Conservation (phyloP, 2,797 vertebrate genomes). For the Nannoperca obscura region DNA sequence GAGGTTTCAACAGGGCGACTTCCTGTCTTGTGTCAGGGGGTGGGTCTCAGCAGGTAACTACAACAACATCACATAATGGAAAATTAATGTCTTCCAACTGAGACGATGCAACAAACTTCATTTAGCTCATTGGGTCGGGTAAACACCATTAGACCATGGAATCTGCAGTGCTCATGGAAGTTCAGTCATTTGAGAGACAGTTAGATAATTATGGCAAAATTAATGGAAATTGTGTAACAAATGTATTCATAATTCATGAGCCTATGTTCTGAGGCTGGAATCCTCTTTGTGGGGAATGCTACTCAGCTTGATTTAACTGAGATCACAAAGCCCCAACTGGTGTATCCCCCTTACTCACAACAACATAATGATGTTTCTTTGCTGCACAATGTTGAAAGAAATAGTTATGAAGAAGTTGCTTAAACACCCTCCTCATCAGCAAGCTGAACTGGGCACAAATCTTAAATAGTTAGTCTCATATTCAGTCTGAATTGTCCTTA, state of each 20-base stretch:
- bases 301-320: conserved; percentile 45
- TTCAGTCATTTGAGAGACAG: conserved; percentile 60
- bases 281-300: conserved; percentile 44
- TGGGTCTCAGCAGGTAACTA: conserved; percentile 81
- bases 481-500: neutral
- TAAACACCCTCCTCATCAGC: conserved; percentile 3
- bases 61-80: conserved; percentile 83
- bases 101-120: conserved; percentile 66
- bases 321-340: conserved; percentile 43
- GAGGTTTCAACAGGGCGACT: conserved; percentile 54
- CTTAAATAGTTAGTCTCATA: neutral
- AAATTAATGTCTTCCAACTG: conserved; percentile 86
- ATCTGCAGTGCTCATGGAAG: conserved; percentile 59
- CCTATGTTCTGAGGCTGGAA: conserved; percentile 37
- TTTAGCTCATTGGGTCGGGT: conserved; percentile 75
- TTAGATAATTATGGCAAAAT: conserved; percentile 69
- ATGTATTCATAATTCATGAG: conserved; percentile 63
- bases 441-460: neutral
- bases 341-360: conserved; percentile 16
- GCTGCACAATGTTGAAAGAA: neutral
- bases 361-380: conserved; percentile 22
- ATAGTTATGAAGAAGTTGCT: neutral
- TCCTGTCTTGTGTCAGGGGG: conserved; percentile 67
- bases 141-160: conserved; percentile 77
- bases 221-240: conserved; percentile 68